Evolutionary conservation across 35 echinoderm and acorn worm species (phyloP), one percentile per base, ranked within the genome.

Genomic region (Acanthaster planci): DNA sequence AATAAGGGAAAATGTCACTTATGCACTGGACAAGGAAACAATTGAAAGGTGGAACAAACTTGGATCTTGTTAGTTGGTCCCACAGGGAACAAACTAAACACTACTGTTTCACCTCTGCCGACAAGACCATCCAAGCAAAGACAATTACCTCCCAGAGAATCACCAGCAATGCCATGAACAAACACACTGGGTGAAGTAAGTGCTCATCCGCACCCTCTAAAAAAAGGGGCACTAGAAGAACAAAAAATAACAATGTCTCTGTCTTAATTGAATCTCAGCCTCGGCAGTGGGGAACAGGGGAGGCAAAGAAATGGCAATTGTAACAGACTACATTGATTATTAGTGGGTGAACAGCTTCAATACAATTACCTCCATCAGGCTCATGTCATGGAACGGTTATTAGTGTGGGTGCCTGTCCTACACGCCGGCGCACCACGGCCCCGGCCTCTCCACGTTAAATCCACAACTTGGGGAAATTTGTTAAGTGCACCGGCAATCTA

Each of bases 401-500:
- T 72, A 72, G 64, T 34, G 64, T 35, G 26, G 64, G 30, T 72
- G 18, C 64, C 10, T 72, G 64, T 72, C 64, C 64, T 26, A 23
- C 23, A 72, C 64, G 64, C 64, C 1, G 64, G 14, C 23, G 64
- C 64, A 47, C 42, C 42, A 12, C 42, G 42, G 42, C 4, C 42
- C 42, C 42, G 12, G 12, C 4, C 42, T 6, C 42, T 47, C 42
- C 42, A 6, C 64, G 64, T 26, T 27, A 72, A 72, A 72, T 72
- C 34, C 34, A 72, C 64, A 72, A 35, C 64, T 72, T 72, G 64
- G 64, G 42, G 64, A 72, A 72, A 72, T 72, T 72, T 72, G 64
- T 72, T 72, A 72, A 72, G 64, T 72, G 64, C 64, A 72, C 64
- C 19, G 64, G 14, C 64, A 72, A 72, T 72, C 64, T 31, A 72